These are phyloP conservation scores for Sebastes trivittatus DNA, from an alignment of 2,797 vertebrate species.

Conservation along the genomic window DNA sequence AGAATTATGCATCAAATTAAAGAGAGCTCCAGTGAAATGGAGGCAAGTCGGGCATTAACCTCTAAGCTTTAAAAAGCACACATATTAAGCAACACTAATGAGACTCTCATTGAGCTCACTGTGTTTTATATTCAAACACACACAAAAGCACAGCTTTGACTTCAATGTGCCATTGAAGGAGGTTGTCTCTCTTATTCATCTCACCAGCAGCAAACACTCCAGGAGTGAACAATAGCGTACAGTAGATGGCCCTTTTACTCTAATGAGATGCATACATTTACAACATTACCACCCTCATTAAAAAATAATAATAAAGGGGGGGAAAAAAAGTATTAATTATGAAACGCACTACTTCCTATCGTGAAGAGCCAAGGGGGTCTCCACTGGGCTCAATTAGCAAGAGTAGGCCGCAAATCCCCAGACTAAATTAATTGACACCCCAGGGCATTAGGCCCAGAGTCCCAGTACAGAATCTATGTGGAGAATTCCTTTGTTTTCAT, in stretches of 20 bases:
- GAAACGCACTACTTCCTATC: constrained; percentile 81
- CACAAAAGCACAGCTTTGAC: constrained; percentile 63
- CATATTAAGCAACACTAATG: constrained; percentile 84
- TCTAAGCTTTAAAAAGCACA: constrained; percentile 83
- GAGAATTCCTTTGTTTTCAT: constrained; percentile 83
- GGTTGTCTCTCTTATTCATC: constrained; percentile 69
- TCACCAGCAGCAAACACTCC: constrained; percentile 58
- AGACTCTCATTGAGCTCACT: constrained; percentile 76
- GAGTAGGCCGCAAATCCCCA: constrained; percentile 85
- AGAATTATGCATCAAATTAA: constrained; percentile 81
- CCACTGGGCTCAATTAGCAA: constrained; percentile 87
- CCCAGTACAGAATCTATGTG: constrained; percentile 75
- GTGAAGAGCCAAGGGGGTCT: constrained; percentile 79
- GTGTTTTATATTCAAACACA: constrained; percentile 75
- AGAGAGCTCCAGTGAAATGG: constrained; percentile 76
- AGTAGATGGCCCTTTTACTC: constrained; percentile 64
- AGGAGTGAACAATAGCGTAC: constrained; percentile 68
- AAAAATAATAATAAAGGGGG: constrained; percentile 82
- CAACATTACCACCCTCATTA: constrained; percentile 84
- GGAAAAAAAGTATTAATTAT: constrained; percentile 83
- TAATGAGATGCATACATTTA: constrained; percentile 85
- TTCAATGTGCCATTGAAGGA: constrained; percentile 67
- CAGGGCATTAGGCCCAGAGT: constrained; percentile 79
- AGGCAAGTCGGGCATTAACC: constrained; percentile 81
- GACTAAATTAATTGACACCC: constrained; percentile 89